Evolutionary conservation across 2,888 invertebrate genomes (phyloP), one percentile per base, ranked within the genome.

Genomic region (Podabrus alpinus): DNA sequence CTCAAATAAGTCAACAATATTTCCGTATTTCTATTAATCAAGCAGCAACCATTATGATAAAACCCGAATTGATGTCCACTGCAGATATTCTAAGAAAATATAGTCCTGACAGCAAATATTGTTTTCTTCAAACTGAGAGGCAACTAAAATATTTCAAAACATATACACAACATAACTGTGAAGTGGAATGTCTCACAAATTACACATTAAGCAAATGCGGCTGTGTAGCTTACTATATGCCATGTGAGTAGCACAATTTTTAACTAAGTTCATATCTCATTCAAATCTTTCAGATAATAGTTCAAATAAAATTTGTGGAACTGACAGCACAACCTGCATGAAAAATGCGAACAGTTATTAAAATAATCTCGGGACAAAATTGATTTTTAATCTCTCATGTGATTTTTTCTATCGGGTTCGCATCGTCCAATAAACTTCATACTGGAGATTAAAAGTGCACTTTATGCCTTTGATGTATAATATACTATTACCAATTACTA

Each of bases 1-100:
- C 93, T 0, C 87, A 92, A 78, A 90, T 93, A 2, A 91, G 91
- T 0, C 91, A 91, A 77, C 93, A 94, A 83, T 94, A 92, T 83
- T 93, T 94, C 84, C 89, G 93, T 69, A 91, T 92, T 9, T 93
- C 94, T 11, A 86, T 93, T 73, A 91, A 92, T 72, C 92, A 93
- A 83, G 93, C 94, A 85, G 90, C 94, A 1, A 89, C 93, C 1
- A 92, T 93, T 1, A 91, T 92, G 0, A 91, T 94, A 10, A 92
- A 92, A 84, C 94, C 94, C 0, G 93, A 93, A 84, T 93, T 94
- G 90, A 93, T 94, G 88, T 93, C 92, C 2, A 94, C 94, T 1
- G 92, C 92, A 0, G 90, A 90, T 69, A 92, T 92, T 15, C 86
- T 94, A 5, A 88, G 88, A 80, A 89, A 90, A 71, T 94, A 94